Evolutionary conservation across 1,140 invertebrate species (phyloP).

Genomic region (Reticulitermes speratus): DNA sequence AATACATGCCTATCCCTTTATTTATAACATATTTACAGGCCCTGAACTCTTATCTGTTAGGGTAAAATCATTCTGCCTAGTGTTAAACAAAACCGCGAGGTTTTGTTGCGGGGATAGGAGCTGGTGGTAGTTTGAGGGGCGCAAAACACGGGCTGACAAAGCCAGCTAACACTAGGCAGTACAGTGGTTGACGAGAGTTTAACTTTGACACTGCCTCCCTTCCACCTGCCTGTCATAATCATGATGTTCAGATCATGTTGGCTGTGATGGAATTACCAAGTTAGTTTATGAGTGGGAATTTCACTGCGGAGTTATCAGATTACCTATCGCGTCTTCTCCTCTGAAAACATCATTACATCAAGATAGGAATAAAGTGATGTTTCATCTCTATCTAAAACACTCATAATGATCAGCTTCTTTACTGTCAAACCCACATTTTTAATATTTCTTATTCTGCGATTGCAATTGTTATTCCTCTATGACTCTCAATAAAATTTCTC

Average conservation of each 20-base stretch:
- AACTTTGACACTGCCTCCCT: not conserved
- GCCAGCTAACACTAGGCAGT: not conserved
- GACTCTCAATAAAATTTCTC: too few relatives aligned
- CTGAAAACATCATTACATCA: too few relatives aligned
- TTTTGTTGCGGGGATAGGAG: not conserved
- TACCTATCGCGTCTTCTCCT: too few relatives aligned
- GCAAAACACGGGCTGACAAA: slow-evolving; percentile 13
- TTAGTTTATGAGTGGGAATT: slow-evolving; percentile 1
- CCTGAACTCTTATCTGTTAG: not conserved
- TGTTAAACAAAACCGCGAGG: not conserved
- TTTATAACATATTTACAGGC: not conserved
- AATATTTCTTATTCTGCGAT: too few relatives aligned
- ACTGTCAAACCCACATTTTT: too few relatives aligned
- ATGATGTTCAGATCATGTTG: not conserved
- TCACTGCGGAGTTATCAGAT: not conserved
- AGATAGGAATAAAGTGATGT: not conserved
- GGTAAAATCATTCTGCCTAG: not conserved
- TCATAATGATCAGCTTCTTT: too few relatives aligned
- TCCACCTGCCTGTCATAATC: slow-evolving; percentile 9
- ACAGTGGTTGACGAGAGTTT: not conserved
- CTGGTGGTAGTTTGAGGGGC: not conserved
- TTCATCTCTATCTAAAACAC: not conserved
- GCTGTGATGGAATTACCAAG: slow-evolving; percentile 2
- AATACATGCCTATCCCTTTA: not conserved
- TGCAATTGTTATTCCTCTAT: too few relatives aligned